A percentile compares a stretch with the other conserved stretches of the same genome.
Evolutionary conservation across 1,140 invertebrate species (phyloP).

Genomic region (Apis florea): DNA sequence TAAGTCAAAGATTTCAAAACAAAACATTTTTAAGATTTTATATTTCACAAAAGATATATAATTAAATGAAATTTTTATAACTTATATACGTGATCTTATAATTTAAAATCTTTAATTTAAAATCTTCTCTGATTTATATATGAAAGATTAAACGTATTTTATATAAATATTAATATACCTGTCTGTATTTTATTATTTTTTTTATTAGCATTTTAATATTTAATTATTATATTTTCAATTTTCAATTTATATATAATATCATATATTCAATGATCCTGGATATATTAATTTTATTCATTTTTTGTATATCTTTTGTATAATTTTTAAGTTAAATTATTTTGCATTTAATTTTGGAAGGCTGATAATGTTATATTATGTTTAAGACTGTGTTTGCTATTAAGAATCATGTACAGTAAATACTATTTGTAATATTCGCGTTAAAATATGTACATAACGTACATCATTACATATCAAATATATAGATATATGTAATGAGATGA

Average conservation of each 20-base stretch:
- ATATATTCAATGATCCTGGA: background rate
- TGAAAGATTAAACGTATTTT: background rate
- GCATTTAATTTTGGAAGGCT: conserved; percentile 24
- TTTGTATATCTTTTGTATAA: conserved; percentile 1
- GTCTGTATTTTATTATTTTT: background rate
- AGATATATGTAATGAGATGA: conserved; percentile 25
- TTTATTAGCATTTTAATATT: background rate
- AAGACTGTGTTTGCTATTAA: conserved; percentile 16
- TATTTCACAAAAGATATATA: background rate
- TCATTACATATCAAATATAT: background rate
- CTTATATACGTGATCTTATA: background rate
- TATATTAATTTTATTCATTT: conserved; percentile 8
- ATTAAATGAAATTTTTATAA: background rate
- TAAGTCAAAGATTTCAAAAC: background rate
- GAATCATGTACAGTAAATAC: conserved; percentile 26
- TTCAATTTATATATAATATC: background rate
- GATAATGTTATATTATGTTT: conserved; percentile 22
- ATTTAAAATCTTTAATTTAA: background rate
- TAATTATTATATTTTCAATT: too few species aligned
- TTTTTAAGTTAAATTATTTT: conserved; percentile 28
- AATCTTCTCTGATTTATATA: background rate
- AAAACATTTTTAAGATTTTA: background rate
- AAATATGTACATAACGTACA: conserved; percentile 38
- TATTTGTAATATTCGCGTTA: conserved; percentile 10
- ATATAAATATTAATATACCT: background rate